These are phyloP conservation scores for Leucoptera coffeella DNA, from an alignment of 2,888 invertebrate genomes.

Conservation along the genomic window DNA sequence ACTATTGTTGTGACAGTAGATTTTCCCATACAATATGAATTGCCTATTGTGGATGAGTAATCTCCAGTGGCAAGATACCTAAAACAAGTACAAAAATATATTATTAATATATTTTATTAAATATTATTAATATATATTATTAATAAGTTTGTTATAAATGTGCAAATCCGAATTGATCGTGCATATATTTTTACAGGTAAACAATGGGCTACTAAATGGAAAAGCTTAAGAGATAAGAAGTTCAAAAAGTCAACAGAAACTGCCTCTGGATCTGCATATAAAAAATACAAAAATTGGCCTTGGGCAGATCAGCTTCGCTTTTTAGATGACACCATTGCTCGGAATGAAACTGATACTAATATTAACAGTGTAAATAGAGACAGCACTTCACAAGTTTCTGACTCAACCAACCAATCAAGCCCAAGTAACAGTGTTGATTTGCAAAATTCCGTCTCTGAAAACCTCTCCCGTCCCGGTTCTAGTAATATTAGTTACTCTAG, in stretches of 20 bases:
- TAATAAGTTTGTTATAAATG: too few relatives aligned
- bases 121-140: too few relatives aligned
- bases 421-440: too few relatives aligned
- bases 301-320: slow-evolving; percentile 12
- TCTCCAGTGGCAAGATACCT: slow-evolving; percentile 6
- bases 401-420: too few relatives aligned
- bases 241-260: slow-evolving; percentile 11
- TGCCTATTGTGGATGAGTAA: slow-evolving; percentile 3
- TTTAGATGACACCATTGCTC: slow-evolving; percentile 7
- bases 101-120: slow-evolving; percentile 2
- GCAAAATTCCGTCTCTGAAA: too few relatives aligned
- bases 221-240: slow-evolving; percentile 14
- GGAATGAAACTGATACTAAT: slow-evolving; percentile 1
- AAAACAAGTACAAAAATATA: slow-evolving; percentile 3
- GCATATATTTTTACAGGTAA: slow-evolving; percentile 13
- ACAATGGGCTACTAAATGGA: slow-evolving; percentile 14
- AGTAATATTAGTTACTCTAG: too few relatives aligned
- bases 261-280: slow-evolving; percentile 6
- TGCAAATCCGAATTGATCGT: too few relatives aligned
- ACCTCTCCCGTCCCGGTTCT: too few relatives aligned
- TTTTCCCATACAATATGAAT: slow-evolving; percentile 5
- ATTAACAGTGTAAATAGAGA: too few relatives aligned
- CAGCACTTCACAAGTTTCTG: too few relatives aligned
- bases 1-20: slow-evolving; percentile 5
- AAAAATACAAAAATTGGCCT: slow-evolving; percentile 10